Conservation (phyloP, 1,140 invertebrate species). For the Aphidius ervi region DNA sequence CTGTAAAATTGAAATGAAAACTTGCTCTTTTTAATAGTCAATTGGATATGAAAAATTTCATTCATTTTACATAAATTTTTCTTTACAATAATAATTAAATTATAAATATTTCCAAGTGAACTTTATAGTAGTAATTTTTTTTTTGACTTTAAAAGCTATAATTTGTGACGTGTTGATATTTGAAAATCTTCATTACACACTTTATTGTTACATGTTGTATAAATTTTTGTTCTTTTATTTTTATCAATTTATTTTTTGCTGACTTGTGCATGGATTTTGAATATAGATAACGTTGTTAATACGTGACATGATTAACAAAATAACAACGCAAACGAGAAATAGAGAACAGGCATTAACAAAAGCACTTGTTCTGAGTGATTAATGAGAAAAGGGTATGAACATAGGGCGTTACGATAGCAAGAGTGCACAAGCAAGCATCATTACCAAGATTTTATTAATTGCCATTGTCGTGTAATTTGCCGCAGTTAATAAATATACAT, state of each 20-base stretch:
- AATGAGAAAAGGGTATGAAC: constrained; percentile 36
- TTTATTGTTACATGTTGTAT: not conserved
- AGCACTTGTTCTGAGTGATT: constrained; percentile 52
- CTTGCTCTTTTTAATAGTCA: no score
- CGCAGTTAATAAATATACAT: constrained; percentile 16
- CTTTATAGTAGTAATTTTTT: no score
- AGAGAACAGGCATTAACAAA: constrained; percentile 41
- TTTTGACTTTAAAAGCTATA: no score
- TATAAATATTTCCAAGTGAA: no score
- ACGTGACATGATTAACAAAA: constrained; percentile 22
- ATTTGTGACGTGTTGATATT: no score
- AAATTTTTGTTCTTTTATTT: not conserved
- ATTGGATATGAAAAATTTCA: no score
- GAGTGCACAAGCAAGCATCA: constrained; percentile 27
- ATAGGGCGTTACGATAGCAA: constrained; percentile 21
- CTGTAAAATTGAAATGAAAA: no score
- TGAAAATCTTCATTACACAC: not conserved
- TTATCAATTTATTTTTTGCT: not conserved
- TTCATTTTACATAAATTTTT: no score
- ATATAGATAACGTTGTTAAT: constrained; percentile 15
- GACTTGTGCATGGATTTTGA: constrained; percentile 1
- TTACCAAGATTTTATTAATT: constrained; percentile 51
- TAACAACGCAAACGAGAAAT: constrained; percentile 2
- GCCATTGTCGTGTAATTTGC: constrained; percentile 51
- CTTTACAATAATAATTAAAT: no score